phyloP scores from a whole-genome alignment of 2,797 vertebrate genomes.

The Brotula barbata region DNA sequence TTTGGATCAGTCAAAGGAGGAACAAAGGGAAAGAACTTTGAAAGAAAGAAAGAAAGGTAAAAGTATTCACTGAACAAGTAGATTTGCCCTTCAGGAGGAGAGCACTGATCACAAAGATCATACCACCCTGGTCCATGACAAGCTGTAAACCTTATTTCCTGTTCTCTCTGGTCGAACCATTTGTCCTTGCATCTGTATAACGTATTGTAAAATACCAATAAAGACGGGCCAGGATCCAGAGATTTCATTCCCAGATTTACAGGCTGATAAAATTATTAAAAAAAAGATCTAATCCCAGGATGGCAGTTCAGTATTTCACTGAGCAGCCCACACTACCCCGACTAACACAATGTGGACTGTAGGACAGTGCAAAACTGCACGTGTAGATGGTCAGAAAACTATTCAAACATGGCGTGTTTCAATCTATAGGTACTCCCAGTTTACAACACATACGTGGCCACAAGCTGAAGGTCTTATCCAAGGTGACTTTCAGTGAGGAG shows the following conservation, averaged over 20 bases:
- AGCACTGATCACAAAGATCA: slow-evolving; percentile 44
- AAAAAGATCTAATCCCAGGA: slow-evolving; percentile 22
- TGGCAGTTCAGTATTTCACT: neutral
- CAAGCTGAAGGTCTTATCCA: slow-evolving; percentile 29
- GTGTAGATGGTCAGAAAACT: slow-evolving; percentile 7
- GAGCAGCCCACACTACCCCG: neutral
- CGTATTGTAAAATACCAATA: slow-evolving; percentile 4
- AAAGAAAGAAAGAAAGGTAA: no score
- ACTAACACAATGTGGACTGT: no score
- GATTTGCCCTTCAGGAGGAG: slow-evolving; percentile 51
- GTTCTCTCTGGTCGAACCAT: neutral
- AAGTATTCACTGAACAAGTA: slow-evolving; percentile 45
- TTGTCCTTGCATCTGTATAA: neutral
- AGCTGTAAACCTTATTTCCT: neutral
- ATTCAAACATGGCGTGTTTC: slow-evolving; percentile 27
- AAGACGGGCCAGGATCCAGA: slow-evolving; percentile 3
- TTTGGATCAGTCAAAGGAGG: no score
- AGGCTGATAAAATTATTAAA: slow-evolving; percentile 38
- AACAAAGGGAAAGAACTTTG: no score
- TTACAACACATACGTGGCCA: slow-evolving; percentile 30
- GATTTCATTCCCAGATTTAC: slow-evolving; percentile 34
- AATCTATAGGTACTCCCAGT: slow-evolving; percentile 32
- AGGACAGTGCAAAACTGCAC: slow-evolving; percentile 1
- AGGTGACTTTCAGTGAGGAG: no score
- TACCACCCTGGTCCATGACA: slow-evolving; percentile 6